These are phyloP conservation scores for Steinernema carpocapsae DNA, from an alignment of 2,888 invertebrate species.

Conservation along the genomic window DNA sequence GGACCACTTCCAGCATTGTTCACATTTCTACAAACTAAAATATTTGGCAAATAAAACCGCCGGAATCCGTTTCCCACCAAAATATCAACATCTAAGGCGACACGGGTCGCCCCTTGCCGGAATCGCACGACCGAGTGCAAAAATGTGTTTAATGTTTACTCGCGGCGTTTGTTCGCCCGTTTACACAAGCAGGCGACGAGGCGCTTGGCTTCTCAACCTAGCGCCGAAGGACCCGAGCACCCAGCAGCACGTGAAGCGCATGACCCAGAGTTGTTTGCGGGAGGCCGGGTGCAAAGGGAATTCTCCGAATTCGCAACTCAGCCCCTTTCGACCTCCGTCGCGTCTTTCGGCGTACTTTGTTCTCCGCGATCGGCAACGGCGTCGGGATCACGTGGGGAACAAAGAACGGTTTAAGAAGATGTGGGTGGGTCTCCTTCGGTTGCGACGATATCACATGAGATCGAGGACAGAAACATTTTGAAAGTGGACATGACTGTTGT, in stretches of 20 bases:
- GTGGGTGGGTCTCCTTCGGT: not conserved
- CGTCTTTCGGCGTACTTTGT: slow-evolving; percentile 12
- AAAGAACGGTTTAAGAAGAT: not conserved
- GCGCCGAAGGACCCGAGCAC: too few species aligned
- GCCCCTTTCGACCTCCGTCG: not conserved
- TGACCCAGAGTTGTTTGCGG: not conserved
- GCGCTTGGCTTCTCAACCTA: too few species aligned
- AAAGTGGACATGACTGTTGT: not conserved
- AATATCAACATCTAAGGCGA: too few species aligned
- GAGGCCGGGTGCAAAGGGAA: slow-evolving; percentile 6
- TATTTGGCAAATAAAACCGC: too few species aligned
- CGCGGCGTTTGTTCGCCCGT: not conserved
- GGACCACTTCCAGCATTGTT: too few species aligned
- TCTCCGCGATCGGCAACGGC: not conserved
- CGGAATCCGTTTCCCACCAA: too few species aligned
- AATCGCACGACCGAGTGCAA: slow-evolving; percentile 1
- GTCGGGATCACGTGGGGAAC: slow-evolving; percentile 30
- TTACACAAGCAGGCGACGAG: not conserved
- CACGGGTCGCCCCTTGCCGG: not conserved
- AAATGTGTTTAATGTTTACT: not conserved
- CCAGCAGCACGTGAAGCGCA: too few species aligned
- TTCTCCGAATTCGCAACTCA: slow-evolving; percentile 7
- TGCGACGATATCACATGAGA: not conserved
- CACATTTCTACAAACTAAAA: too few species aligned
- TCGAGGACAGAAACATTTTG: not conserved